Conservation (phyloP, 2,113 vertebrate species). For the Melanotaenia duboulayi region DNA sequence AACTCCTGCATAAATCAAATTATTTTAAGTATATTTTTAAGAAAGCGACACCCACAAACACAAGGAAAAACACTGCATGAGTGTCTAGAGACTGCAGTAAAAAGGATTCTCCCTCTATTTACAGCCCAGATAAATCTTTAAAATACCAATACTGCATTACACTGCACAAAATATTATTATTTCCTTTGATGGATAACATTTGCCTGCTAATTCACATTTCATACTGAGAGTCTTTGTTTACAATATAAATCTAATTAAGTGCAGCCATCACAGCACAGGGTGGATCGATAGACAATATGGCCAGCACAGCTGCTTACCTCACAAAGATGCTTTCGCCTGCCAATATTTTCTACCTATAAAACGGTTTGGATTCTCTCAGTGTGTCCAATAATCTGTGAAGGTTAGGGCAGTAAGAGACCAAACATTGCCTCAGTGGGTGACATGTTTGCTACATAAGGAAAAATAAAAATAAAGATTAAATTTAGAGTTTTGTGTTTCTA, state of each 20-base stretch:
- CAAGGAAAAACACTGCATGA: constrained; percentile 7
- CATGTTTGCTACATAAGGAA: constrained; percentile 17
- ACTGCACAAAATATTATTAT: constrained; percentile 79
- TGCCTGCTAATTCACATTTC: constrained; percentile 83
- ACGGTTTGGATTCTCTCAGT: constrained; percentile 61
- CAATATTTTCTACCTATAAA: constrained; percentile 85
- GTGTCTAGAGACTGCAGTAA: constrained; percentile 58
- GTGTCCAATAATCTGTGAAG: constrained; percentile 82
- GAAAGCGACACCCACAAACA: constrained; percentile 32
- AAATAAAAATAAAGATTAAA: constrained; percentile 30
- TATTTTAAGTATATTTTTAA: constrained; percentile 35
- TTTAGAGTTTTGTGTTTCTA: constrained; percentile 1
- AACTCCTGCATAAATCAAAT: constrained; percentile 14
- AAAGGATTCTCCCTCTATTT: constrained; percentile 52
- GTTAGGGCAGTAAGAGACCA: constrained; percentile 73
- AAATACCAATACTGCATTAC: constrained; percentile 77
- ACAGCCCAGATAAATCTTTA: constrained; percentile 72
- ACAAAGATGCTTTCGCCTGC: constrained; percentile 75
- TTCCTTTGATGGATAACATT: constrained; percentile 83
- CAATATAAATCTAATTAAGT: constrained; percentile 91
- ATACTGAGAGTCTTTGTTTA: constrained; percentile 86
- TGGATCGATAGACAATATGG: constrained; percentile 89
- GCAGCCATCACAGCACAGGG: constrained; percentile 73
- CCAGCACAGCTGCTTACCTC: constrained; percentile 86
- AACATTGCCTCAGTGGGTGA: constrained; percentile 65